Evolutionary conservation across 2,113 vertebrate species (phyloP).

Genomic region (Sinocyclocheilus anophthalmus): DNA sequence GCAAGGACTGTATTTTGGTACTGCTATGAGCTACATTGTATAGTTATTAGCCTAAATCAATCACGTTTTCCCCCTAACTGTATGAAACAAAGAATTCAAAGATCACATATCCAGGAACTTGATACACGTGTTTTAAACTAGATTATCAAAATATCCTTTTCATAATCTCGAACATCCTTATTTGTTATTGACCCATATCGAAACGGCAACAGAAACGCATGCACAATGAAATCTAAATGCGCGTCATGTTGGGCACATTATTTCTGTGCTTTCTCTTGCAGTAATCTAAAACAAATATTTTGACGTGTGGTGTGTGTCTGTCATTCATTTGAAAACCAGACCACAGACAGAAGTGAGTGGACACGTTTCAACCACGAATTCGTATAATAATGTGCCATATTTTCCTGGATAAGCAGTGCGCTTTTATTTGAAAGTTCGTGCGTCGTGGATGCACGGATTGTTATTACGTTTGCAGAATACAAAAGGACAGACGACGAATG

Average conservation of each 20-base stretch:
- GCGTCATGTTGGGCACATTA: background rate
- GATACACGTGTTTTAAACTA: background rate
- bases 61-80: too few species aligned
- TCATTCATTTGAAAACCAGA: constrained; percentile 25
- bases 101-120: background rate
- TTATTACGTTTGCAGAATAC: background rate
- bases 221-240: background rate
- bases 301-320: background rate
- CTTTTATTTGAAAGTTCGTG: background rate
- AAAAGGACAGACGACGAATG: background rate
- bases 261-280: background rate
- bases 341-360: background rate
- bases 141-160: background rate
- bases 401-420: background rate
- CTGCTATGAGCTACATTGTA: background rate
- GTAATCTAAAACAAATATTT: constrained; percentile 29
- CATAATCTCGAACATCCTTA: background rate
- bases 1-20: background rate
- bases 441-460: background rate
- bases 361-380: background rate
- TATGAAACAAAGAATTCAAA: background rate
- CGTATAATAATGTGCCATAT: background rate
- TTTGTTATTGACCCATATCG: background rate
- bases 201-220: background rate
- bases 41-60: background rate